Percentiles rank a stretch among this genome's conserved stretches.
Conservation (phyloP, 2,113 vertebrate genomes). For the Reinhardtius hippoglossoides region DNA sequence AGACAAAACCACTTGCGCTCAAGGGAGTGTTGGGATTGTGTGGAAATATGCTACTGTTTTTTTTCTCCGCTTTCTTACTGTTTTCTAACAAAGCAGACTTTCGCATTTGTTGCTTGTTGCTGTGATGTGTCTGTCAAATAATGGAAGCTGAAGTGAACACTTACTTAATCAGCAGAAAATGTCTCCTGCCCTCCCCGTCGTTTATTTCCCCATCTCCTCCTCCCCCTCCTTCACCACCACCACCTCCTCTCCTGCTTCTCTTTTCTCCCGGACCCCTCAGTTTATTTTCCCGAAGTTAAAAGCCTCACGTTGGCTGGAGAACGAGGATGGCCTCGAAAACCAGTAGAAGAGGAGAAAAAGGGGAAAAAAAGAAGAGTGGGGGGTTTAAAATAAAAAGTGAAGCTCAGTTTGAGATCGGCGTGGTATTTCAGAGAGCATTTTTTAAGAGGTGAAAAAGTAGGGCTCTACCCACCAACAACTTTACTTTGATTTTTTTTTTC, state of each 20-base stretch:
- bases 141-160: slow-evolving; percentile 47
- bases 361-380: background rate
- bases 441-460: slow-evolving; percentile 67
- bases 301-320: slow-evolving; percentile 38
- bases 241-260: slow-evolving; percentile 15
- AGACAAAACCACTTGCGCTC: background rate
- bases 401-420: slow-evolving; percentile 41
- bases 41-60: slow-evolving; percentile 16
- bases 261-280: background rate
- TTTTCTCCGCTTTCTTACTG: slow-evolving; percentile 1
- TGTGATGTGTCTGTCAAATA: slow-evolving; percentile 53
- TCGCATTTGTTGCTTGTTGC: slow-evolving; percentile 43
- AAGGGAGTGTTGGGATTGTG: slow-evolving; percentile 18
- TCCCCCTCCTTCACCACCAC: background rate
- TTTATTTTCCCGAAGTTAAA: slow-evolving; percentile 35
- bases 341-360: slow-evolving; percentile 20
- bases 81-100: background rate
- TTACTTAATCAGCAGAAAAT: slow-evolving; percentile 74
- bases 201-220: slow-evolving; percentile 13
- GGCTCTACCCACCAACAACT: slow-evolving; percentile 51
- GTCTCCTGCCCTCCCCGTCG: slow-evolving; percentile 22
- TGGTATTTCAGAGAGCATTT: slow-evolving; percentile 71
- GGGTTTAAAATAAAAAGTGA: background rate
- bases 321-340: slow-evolving; percentile 34
- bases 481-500: slow-evolving; percentile 43